Evolutionary conservation across 2,113 vertebrate species (phyloP), one percentile per base, ranked within the genome.

Genomic region (Pao palembangensis): DNA sequence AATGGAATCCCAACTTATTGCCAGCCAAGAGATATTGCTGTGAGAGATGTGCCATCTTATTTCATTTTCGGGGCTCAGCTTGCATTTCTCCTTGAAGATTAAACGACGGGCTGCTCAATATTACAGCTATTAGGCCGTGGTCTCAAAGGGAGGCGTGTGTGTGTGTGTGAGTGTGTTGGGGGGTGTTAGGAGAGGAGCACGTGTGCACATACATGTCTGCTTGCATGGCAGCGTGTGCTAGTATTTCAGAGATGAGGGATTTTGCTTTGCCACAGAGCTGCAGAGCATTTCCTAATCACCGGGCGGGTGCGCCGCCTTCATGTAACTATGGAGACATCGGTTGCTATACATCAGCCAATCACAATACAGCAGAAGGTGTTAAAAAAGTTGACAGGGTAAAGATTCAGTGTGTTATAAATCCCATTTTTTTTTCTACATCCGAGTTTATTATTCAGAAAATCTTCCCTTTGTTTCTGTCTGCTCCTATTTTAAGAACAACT

Each of bases 261-360:
- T 66, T 51, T 66, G 51, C 60, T 50, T 55, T 17, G 23, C 62
- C 69, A 78, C 67, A 55, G 49, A 69, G 75, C 61, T 31, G 5
- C 57, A 23, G 51, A 44, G 50, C 55, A 73, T 83, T 72, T 80
- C 38, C 20, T 65, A 61, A 76, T 78, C 54, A 75, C 73, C 67
- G 50, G 14, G 54, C 61, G 49, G 50, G 49, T 53, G 53, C 55
- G 73, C 80, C 61, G 78, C 64, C 67, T 83, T 56, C 69, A 61
- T 63, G 70, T 88, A 81, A 83, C 86, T 85, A 83, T 85, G 82
- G 86, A 80, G 72, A 88, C 86, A 75, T 72, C 34, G 76, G 80
- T 80, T 84, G 76, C 83, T 84, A 79, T 81, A 82, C 73, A 54
- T 85, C 70, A 80, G 73, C 82, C 85, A 83, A 84, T 84, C 81